Evolutionary conservation across 2,113 vertebrate genomes (phyloP).

Genomic region (Clinocottus analis): DNA sequence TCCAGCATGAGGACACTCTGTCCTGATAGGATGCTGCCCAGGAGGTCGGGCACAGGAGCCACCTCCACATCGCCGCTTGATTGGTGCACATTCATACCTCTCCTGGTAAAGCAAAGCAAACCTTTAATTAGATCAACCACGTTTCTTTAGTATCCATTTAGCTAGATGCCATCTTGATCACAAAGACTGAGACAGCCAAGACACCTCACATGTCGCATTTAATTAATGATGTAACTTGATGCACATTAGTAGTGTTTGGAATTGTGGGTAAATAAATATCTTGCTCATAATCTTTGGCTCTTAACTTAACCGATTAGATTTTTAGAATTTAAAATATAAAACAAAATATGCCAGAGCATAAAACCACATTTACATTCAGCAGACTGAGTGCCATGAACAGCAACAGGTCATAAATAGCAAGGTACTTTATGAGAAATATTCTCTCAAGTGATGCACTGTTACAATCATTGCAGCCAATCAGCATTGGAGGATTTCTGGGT

Average conservation of each 20-base stretch:
- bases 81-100: slow-evolving; percentile 58
- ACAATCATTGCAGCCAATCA: background rate
- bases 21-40: slow-evolving; percentile 93
- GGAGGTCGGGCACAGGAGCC: slow-evolving; percentile 90
- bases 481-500: background rate
- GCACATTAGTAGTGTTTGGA: background rate
- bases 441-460: background rate
- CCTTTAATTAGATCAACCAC: slow-evolving; percentile 19
- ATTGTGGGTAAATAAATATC: no score
- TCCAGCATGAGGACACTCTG: slow-evolving; percentile 96
- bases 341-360: background rate
- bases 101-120: slow-evolving; percentile 64
- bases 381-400: background rate
- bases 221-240: background rate
- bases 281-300: background rate
- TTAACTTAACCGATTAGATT: background rate
- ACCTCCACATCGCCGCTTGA: slow-evolving; percentile 78
- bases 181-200: background rate
- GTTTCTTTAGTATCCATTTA: slow-evolving; percentile 3
- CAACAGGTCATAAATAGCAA: background rate
- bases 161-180: background rate
- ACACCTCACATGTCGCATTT: background rate
- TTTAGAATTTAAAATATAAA: background rate
- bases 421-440: background rate
- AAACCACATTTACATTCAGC: background rate